Conservation (phyloP, 2,113 vertebrate species). For the Megalops atlanticus region DNA sequence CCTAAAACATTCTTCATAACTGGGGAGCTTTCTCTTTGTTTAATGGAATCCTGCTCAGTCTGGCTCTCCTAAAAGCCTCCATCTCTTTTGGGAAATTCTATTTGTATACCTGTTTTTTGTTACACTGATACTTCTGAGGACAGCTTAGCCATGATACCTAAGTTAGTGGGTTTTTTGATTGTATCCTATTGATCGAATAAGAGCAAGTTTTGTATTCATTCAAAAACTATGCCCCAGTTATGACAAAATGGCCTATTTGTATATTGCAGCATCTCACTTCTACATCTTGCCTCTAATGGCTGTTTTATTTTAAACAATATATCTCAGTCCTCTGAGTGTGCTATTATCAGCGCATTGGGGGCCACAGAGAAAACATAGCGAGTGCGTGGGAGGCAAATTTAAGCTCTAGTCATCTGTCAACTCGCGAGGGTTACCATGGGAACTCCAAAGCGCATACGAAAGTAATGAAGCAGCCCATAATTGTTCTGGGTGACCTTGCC, state of each 20-base stretch:
- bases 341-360: slow-evolving; percentile 43
- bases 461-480: slow-evolving; percentile 64
- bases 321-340: slow-evolving; percentile 47
- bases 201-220: slow-evolving; percentile 52
- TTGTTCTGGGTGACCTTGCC: slow-evolving; percentile 65
- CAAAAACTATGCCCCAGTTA: slow-evolving; percentile 63
- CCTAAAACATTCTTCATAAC: not conserved
- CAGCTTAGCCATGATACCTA: not conserved
- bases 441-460: slow-evolving; percentile 58
- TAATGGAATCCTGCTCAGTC: not conserved
- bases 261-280: slow-evolving; percentile 55
- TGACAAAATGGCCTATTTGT: slow-evolving; percentile 66
- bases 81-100: slow-evolving; percentile 4
- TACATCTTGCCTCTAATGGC: slow-evolving; percentile 59
- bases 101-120: not conserved
- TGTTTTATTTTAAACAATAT: slow-evolving; percentile 67
- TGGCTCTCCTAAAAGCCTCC: not conserved
- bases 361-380: slow-evolving; percentile 27
- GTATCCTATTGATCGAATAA: slow-evolving; percentile 3
- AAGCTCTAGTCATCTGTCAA: slow-evolving; percentile 65
- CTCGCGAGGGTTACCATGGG: slow-evolving; percentile 68
- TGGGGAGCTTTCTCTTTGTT: slow-evolving; percentile 2
- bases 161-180: not conserved
- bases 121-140: not conserved
- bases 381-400: slow-evolving; percentile 61